phyloP scores from a whole-genome alignment of 2,888 invertebrate genomes.

The Tiphia femorata region DNA sequence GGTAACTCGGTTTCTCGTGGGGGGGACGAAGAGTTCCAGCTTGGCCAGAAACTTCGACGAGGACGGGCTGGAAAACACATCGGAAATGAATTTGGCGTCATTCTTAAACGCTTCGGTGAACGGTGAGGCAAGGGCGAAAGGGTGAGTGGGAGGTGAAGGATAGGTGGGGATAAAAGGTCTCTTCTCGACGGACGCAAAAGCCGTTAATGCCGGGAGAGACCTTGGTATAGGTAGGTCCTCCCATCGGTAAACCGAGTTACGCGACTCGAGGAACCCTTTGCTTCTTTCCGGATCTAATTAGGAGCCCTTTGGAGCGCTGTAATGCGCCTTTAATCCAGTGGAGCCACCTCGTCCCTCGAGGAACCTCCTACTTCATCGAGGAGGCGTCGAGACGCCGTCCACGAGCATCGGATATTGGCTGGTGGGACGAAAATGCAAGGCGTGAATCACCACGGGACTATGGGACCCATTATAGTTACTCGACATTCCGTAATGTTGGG shows the following conservation, averaged over 20 bases:
- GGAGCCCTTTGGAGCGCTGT: constrained; percentile 61
- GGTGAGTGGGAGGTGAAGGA: background rate
- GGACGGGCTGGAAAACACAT: too few species aligned
- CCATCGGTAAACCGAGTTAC: constrained; percentile 64
- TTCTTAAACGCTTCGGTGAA: too few species aligned
- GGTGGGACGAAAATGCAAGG: too few species aligned
- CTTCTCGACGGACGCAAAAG: constrained; percentile 59
- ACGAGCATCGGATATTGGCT: too few species aligned
- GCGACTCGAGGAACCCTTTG: constrained; percentile 65
- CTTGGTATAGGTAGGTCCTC: constrained; percentile 47
- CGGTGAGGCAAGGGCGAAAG: background rate
- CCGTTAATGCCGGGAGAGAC: constrained; percentile 55
- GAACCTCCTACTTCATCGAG: constrained; percentile 25
- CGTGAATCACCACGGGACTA: too few species aligned
- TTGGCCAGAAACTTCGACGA: background rate
- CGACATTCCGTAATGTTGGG: too few species aligned
- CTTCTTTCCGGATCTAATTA: constrained; percentile 67
- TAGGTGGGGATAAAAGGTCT: constrained; percentile 51
- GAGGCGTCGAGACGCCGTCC: constrained; percentile 34
- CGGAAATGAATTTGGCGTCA: too few species aligned
- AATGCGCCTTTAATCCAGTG: constrained; percentile 65
- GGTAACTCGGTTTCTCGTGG: too few species aligned
- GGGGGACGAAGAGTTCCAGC: too few species aligned
- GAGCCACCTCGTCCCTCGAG: too few species aligned
- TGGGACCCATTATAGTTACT: too few species aligned